Evolutionary conservation across 2,113 vertebrate genomes (phyloP).

Genomic region (Urocynchramus pylzowi): DNA sequence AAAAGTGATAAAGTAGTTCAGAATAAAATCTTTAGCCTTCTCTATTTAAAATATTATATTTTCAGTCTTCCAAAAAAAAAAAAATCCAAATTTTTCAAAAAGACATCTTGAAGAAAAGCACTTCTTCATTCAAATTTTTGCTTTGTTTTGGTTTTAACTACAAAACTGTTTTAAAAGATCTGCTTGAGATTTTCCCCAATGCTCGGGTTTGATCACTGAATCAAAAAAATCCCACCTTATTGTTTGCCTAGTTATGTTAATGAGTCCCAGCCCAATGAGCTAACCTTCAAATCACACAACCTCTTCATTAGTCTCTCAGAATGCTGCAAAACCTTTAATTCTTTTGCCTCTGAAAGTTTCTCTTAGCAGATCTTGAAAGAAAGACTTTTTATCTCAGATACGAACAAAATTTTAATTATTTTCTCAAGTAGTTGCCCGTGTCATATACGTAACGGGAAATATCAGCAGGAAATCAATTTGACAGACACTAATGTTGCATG

Average conservation of each 20-base stretch:
- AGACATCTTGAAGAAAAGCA: neutral
- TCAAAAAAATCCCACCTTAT: neutral
- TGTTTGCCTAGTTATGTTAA: slow-evolving; percentile 47
- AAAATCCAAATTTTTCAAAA: neutral
- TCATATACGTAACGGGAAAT: neutral
- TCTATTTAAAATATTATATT: neutral
- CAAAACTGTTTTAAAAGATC: neutral
- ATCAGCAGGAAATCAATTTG: slow-evolving; percentile 27
- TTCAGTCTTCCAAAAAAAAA: neutral
- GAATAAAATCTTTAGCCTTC: neutral
- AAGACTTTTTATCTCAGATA: neutral
- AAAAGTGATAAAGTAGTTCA: neutral
- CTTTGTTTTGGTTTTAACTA: neutral
- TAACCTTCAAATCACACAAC: slow-evolving; percentile 39
- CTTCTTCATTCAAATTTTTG: neutral
- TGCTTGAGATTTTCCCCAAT: neutral
- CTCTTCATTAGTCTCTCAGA: slow-evolving; percentile 33
- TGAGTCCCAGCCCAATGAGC: slow-evolving; percentile 10
- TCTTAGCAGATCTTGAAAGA: neutral
- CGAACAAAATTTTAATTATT: slow-evolving; percentile 21
- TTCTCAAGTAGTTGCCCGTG: neutral
- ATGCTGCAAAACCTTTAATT: slow-evolving; percentile 25
- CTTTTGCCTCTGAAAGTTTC: slow-evolving; percentile 7
- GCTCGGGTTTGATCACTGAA: neutral
- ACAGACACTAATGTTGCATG: slow-evolving; percentile 13